These are phyloP conservation scores for Liolophura sinensis DNA, from an alignment of 1,140 invertebrate genomes.

Conservation along the genomic window DNA sequence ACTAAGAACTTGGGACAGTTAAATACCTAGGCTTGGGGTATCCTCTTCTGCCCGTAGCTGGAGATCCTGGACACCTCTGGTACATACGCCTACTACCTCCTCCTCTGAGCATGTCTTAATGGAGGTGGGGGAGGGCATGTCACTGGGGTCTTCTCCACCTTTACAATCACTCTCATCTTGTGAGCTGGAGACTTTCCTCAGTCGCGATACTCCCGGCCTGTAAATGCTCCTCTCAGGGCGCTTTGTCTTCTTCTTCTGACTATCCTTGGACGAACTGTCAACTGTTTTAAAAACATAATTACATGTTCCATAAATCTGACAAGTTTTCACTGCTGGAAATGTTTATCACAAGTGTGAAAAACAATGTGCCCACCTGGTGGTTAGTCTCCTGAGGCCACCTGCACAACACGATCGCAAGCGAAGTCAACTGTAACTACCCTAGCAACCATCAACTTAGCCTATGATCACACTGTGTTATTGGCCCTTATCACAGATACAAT, in stretches of 20 bases:
- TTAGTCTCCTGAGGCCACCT: neutral
- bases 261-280: slow-evolving; percentile 9
- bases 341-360: neutral
- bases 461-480: too few relatives aligned
- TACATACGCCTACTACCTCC: slow-evolving; percentile 14
- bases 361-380: neutral
- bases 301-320: neutral
- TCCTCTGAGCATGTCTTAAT: slow-evolving; percentile 30
- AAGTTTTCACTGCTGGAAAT: neutral
- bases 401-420: neutral
- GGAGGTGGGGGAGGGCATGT: neutral
- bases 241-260: slow-evolving; percentile 15
- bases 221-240: slow-evolving; percentile 37
- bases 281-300: neutral
- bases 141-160: slow-evolving; percentile 1
- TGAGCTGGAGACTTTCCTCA: slow-evolving; percentile 7
- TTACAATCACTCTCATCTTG: slow-evolving; percentile 4
- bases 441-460: too few relatives aligned
- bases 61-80: slow-evolving; percentile 23
- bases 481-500: too few relatives aligned
- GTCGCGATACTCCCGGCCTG: slow-evolving; percentile 26
- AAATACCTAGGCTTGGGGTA: slow-evolving; percentile 22
- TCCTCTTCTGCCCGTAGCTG: slow-evolving; percentile 35
- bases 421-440: neutral
- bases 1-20: too few relatives aligned